These are phyloP conservation scores for Carollia perspicillata DNA, from an alignment of 2,113 vertebrate genomes.

Conservation along the genomic window DNA sequence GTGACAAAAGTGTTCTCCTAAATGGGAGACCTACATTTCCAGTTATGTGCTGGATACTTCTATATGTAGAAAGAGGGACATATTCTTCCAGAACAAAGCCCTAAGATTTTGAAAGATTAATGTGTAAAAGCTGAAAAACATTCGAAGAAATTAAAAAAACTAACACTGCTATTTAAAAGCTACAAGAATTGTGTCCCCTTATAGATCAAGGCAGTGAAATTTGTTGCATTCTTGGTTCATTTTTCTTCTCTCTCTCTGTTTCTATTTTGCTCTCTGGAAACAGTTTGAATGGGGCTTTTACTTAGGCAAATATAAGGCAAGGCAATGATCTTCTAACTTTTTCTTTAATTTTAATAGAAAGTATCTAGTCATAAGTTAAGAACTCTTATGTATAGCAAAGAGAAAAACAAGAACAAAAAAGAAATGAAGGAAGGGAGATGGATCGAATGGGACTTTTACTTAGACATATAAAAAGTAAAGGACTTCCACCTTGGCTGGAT, in stretches of 20 bases:
- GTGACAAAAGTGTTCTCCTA: not conserved
- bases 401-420: not conserved
- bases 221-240: not conserved
- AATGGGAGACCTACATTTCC: not conserved
- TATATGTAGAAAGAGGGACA: not conserved
- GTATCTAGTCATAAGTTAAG: not conserved
- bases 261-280: not conserved
- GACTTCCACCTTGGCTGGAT: not conserved
- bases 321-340: not conserved
- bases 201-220: not conserved
- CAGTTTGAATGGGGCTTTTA: not conserved
- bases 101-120: not conserved
- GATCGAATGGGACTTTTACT: not conserved
- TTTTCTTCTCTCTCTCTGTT: not conserved
- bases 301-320: not conserved
- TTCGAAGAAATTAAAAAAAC: not conserved
- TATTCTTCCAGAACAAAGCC: not conserved
- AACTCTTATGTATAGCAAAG: not conserved
- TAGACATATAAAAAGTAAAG: not conserved
- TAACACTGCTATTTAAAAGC: not conserved
- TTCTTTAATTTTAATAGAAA: conserved; percentile 22
- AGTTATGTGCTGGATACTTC: not conserved
- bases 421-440: not conserved
- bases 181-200: not conserved
- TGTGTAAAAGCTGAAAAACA: not conserved